Evolutionary conservation across 2,113 vertebrate genomes (phyloP).

Genomic region (Chloropsis hardwickii): DNA sequence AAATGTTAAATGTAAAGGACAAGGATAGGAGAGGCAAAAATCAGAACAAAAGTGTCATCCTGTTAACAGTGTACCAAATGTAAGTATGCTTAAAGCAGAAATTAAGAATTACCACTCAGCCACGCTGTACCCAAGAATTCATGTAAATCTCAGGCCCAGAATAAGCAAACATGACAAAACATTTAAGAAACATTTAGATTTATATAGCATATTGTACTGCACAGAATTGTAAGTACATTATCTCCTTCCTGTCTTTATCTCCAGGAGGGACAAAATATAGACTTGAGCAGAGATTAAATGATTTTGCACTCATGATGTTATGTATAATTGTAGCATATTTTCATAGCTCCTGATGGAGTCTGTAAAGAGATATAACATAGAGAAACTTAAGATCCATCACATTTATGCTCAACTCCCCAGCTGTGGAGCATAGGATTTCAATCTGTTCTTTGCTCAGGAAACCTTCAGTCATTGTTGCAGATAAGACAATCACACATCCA

Average conservation of each 20-base stretch:
- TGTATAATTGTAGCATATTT: background rate
- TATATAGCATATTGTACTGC: background rate
- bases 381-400: background rate
- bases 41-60: background rate
- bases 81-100: background rate
- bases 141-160: background rate
- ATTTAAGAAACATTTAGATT: background rate
- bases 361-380: background rate
- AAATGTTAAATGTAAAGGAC: background rate
- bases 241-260: background rate
- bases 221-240: background rate
- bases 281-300: background rate
- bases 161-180: background rate
- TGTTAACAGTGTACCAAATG: background rate
- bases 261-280: background rate
- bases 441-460: background rate
- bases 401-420: background rate
- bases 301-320: background rate
- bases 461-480: background rate
- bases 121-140: background rate
- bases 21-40: background rate
- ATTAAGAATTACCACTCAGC: background rate
- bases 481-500: background rate
- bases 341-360: background rate
- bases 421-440: background rate